Evolutionary conservation across 2,888 invertebrate genomes (phyloP).

Genomic region (Allolobophora icterica): DNA sequence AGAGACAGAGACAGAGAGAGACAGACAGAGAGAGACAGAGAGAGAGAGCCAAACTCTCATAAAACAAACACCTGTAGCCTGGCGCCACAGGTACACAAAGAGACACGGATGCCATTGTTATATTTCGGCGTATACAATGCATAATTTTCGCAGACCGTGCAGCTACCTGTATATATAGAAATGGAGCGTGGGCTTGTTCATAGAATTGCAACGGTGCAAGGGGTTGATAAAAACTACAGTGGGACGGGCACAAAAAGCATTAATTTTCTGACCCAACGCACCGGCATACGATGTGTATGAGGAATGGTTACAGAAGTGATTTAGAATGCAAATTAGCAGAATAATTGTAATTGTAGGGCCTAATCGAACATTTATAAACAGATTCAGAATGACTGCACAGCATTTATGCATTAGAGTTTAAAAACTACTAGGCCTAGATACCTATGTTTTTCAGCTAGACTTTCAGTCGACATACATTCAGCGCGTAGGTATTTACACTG

Average conservation of each 20-base stretch:
- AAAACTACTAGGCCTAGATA: no score
- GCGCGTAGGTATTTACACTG: neutral
- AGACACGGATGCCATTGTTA: neutral
- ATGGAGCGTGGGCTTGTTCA: neutral
- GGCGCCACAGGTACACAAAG: neutral
- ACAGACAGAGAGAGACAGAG: no score
- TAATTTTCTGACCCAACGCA: neutral
- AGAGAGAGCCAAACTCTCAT: neutral
- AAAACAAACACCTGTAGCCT: neutral
- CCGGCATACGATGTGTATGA: neutral
- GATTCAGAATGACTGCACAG: neutral
- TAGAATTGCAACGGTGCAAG: neutral
- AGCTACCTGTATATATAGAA: no score
- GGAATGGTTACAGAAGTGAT: neutral
- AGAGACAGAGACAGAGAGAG: no score
- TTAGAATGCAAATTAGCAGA: neutral
- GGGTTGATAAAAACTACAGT: neutral
- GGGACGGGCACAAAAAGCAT: neutral
- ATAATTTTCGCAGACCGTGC: neutral
- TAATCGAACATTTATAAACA: no score
- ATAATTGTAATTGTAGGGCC: no score
- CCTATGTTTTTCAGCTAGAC: neutral
- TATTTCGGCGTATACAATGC: neutral
- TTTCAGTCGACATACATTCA: neutral
- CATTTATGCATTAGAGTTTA: no score